Evolutionary conservation across 2,113 vertebrate species (phyloP).

Genomic region (Oxyruncus cristatus): DNA sequence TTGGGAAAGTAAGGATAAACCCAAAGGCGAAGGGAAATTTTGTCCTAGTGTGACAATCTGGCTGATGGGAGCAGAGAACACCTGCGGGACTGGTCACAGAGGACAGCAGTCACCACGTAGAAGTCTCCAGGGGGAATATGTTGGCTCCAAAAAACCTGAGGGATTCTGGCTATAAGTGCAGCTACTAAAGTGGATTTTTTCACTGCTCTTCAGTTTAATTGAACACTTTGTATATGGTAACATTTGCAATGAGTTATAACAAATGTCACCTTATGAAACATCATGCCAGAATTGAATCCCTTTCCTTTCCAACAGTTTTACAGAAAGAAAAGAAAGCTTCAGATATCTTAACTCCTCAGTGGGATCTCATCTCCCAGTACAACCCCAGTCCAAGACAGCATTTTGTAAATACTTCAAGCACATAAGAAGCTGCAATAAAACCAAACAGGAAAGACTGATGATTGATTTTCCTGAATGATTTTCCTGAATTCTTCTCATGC

Average conservation of each 20-base stretch:
- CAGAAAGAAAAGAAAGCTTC: not conserved
- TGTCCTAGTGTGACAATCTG: not conserved
- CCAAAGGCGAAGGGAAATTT: not conserved
- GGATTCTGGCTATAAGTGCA: not conserved
- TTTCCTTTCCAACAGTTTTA: not conserved
- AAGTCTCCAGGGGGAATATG: not conserved
- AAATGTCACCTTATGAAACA: slow-evolving; percentile 47
- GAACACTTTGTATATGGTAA: slow-evolving; percentile 33
- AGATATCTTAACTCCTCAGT: not conserved
- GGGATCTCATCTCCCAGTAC: not conserved
- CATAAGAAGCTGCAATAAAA: not conserved
- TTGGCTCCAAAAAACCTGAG: not conserved
- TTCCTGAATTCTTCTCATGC: not conserved
- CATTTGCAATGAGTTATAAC: slow-evolving; percentile 42
- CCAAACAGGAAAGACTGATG: not conserved
- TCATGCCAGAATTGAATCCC: not conserved
- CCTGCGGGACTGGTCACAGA: not conserved
- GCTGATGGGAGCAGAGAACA: not conserved
- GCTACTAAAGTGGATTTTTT: slow-evolving; percentile 21
- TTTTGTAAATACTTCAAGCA: not conserved
- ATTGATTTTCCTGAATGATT: not conserved
- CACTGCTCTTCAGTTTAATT: slow-evolving; percentile 42
- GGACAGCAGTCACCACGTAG: fast-evolving
- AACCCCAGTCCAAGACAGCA: not conserved
- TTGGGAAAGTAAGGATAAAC: not conserved